These are phyloP conservation scores for Bubo blakistoni DNA, from an alignment of 2,113 vertebrate genomes.

Conservation along the genomic window DNA sequence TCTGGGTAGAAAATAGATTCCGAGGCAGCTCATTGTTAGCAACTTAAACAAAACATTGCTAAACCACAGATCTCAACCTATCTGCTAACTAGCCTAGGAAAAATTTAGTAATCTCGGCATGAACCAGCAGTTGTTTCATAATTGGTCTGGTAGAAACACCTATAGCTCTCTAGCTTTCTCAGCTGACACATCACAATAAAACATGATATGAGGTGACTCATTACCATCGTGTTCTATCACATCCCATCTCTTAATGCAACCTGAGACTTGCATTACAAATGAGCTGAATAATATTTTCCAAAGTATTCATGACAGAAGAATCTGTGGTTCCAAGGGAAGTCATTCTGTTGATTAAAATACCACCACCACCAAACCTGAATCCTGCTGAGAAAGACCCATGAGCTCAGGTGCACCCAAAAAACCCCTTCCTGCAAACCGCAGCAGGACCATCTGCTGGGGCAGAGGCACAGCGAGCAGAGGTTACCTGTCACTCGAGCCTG, in stretches of 20 bases:
- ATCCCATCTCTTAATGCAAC: slow-evolving; percentile 39
- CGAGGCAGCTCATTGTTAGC: background rate
- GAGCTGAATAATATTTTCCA: slow-evolving; percentile 47
- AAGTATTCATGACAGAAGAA: slow-evolving; percentile 18
- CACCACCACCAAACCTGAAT: background rate
- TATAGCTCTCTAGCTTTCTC: slow-evolving; percentile 10
- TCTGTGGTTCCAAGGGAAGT: background rate
- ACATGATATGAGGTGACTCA: slow-evolving; percentile 34
- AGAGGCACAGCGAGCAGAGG: background rate
- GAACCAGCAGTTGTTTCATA: background rate
- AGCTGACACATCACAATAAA: slow-evolving; percentile 59
- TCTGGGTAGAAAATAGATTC: background rate
- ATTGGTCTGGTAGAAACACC: slow-evolving; percentile 25
- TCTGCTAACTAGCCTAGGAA: slow-evolving; percentile 25
- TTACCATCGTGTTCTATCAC: slow-evolving; percentile 30
- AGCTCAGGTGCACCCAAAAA: background rate
- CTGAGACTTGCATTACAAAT: background rate
- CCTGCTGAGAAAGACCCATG: background rate
- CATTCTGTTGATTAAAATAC: background rate
- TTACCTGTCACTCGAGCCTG: background rate
- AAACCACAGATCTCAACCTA: background rate
- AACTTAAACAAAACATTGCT: background rate
- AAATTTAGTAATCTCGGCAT: slow-evolving; percentile 23
- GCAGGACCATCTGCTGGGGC: background rate
- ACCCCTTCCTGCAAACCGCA: background rate